phyloP scores from a whole-genome alignment of 1,140 invertebrate species.

The Musca vetustissima region DNA sequence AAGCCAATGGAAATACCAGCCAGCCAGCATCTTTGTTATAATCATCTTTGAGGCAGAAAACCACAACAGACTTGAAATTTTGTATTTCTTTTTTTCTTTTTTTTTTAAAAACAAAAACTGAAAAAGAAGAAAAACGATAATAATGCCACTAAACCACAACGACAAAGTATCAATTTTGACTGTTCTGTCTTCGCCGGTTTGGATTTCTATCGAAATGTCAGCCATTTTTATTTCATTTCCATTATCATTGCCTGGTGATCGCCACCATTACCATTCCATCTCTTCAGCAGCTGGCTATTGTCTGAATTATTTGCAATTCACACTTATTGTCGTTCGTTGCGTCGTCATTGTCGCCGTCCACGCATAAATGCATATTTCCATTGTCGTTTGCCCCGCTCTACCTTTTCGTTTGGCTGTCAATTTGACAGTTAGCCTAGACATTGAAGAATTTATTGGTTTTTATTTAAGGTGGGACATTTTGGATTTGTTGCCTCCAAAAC shows the following conservation, averaged over 20 bases:
- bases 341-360: too few species aligned
- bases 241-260: background rate
- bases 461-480: background rate
- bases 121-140: background rate
- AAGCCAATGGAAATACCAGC: too few species aligned
- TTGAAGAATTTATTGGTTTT: conserved; percentile 19
- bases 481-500: background rate
- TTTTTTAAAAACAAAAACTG: too few species aligned
- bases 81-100: too few species aligned
- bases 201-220: background rate
- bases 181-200: too few species aligned
- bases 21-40: too few species aligned
- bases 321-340: background rate
- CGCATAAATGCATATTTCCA: too few species aligned
- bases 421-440: conserved; percentile 16
- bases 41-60: too few species aligned
- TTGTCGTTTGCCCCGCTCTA: too few species aligned
- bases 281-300: too few species aligned
- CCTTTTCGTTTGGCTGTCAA: conserved; percentile 3
- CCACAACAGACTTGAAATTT: too few species aligned
- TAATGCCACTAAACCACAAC: conserved; percentile 17
- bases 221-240: conserved; percentile 17
- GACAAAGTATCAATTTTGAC: conserved; percentile 13
- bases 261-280: too few species aligned
- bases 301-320: conserved; percentile 14